Base-by-base conservation (phyloP, 1,140 invertebrate species). In the Anastrepha obliqua region DNA sequence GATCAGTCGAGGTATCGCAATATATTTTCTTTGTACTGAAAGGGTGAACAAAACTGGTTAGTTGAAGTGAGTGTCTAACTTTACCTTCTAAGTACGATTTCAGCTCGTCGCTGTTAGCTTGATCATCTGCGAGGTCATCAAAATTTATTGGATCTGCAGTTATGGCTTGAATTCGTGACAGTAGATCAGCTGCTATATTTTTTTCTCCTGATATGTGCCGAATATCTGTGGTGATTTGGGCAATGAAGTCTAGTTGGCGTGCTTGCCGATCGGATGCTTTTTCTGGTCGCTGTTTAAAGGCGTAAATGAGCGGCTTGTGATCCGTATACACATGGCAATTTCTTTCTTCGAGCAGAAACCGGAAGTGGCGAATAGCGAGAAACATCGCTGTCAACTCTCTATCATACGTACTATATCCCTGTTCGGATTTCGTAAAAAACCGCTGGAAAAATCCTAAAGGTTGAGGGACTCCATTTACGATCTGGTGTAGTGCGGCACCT, bases 281-380 rank as follows among this genome's bases (percentile, higher is more conserved):
- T 62, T 89, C 85, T 2, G 17, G 39, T 7, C 81, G 62, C n/a
- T 86, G 85, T 9, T n/a, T 5, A 78, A 93, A 92, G 0, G 90
- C 90, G 85, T 89, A 92, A 17, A 88, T 92, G 2, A 94, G 88
- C 6, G 93, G 93, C 86, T 93, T 93, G 65, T 94, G 94, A 86
- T 94, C 93, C 0, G 93, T 94, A 65, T 88, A 92, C 4, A 93
- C 89, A 3, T 86, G 88, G 39, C 93, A 91, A 0, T 87, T 44
- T 59, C 90, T 67, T 13, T 90, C 91, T 89, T 93, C 91, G 20
- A 94, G 20, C 78, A 90, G 74, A 42, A 91, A 89, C 20, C 86
- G n/a, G 86, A 93, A 93, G 88, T 93, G 88, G 60, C 89, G 88
- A 29, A 93, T 87, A 11, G 89, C 89, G 60, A 86, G 59, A 88